Conservation (phyloP, 2,888 invertebrate genomes). For the Ischnura elegans region DNA sequence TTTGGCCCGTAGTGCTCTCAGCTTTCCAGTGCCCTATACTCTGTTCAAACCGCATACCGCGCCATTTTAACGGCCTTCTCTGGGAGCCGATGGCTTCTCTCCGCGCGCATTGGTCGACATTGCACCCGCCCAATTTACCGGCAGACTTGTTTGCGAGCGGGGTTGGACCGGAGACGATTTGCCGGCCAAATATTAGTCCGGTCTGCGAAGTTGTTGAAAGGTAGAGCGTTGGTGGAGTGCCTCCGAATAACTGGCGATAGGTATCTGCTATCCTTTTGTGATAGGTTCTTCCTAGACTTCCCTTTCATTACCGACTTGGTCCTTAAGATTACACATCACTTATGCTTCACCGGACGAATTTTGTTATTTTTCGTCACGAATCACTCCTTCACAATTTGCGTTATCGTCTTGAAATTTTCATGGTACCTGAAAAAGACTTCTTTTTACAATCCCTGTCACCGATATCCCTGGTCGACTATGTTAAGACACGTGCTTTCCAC, state of each 20-base stretch:
- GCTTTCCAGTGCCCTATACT: neutral
- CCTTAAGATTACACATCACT: too few species aligned
- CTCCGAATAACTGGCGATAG: neutral
- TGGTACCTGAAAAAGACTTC: too few species aligned
- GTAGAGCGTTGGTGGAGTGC: neutral
- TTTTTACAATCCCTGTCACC: too few species aligned
- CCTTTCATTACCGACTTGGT: too few species aligned
- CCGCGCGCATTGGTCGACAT: neutral
- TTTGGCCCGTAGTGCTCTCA: neutral
- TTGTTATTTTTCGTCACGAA: too few species aligned
- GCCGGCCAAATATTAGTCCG: neutral
- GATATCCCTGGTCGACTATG: too few species aligned
- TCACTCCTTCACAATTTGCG: too few species aligned
- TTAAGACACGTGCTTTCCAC: too few species aligned
- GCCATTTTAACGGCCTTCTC: conserved; percentile 6
- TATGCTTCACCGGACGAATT: too few species aligned
- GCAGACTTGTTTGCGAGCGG: neutral
- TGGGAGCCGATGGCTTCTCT: neutral
- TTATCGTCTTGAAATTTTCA: too few species aligned
- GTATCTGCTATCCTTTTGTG: neutral
- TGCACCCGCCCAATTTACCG: neutral
- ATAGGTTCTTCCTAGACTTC: neutral
- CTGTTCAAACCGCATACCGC: neutral
- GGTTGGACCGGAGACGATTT: neutral
- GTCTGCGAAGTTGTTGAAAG: neutral